phyloP scores from a whole-genome alignment of 37 sponge, comb jelly and placozoan genomes.

The Halichondria panicea region DNA sequence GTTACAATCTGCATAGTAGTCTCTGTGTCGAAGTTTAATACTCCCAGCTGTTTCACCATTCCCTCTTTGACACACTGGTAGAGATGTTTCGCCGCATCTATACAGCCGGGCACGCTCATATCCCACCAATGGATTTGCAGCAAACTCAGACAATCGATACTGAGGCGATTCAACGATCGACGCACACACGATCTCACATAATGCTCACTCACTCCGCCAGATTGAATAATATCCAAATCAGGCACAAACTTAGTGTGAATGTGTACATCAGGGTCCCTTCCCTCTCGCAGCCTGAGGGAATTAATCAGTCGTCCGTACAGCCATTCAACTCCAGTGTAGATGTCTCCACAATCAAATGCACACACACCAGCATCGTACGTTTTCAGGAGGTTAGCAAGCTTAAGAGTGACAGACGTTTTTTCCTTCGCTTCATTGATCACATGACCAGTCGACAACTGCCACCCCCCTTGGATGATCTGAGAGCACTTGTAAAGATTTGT shows the following conservation, averaged over 20 bases:
- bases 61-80: slow-evolving; percentile 38
- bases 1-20: slow-evolving; percentile 12
- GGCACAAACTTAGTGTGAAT: slow-evolving; percentile 67
- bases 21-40: slow-evolving; percentile 55
- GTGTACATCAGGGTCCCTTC: slow-evolving; percentile 9
- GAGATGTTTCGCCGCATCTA: slow-evolving; percentile 22
- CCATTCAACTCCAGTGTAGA: slow-evolving; percentile 75
- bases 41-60: slow-evolving; percentile 38
- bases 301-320: slow-evolving; percentile 46
- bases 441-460: slow-evolving; percentile 62
- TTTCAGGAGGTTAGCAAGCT: slow-evolving; percentile 14
- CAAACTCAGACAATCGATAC: slow-evolving; percentile 27
- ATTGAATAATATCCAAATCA: slow-evolving; percentile 43
- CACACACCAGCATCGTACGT: slow-evolving; percentile 34
- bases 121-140: slow-evolving; percentile 81
- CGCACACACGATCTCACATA: slow-evolving; percentile 37
- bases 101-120: slow-evolving; percentile 6
- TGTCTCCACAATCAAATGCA: slow-evolving; percentile 70
- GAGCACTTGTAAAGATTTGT: neutral
- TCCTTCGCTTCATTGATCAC: neutral
- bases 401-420: neutral
- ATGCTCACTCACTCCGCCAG: slow-evolving; percentile 12
- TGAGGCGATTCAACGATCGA: slow-evolving; percentile 51
- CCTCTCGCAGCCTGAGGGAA: slow-evolving; percentile 9
- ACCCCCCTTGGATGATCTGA: slow-evolving; percentile 56